Percentiles rank a stretch among this genome's conserved stretches.
phyloP scores from a whole-genome alignment of 2,113 vertebrate genomes.

The Dicaeum eximium region DNA sequence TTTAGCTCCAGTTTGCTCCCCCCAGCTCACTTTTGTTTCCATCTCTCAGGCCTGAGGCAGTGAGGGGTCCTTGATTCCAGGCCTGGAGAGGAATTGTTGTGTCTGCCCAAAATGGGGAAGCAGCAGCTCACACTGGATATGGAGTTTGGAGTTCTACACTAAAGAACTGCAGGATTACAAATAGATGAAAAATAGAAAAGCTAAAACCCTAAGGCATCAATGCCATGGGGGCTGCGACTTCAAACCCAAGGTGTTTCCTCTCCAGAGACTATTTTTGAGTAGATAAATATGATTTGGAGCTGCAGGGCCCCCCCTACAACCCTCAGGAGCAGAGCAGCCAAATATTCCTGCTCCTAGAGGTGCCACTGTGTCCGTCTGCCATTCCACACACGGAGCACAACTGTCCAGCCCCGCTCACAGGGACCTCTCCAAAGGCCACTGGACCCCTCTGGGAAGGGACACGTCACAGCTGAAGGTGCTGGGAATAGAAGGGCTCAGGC shows the following conservation, averaged over 20 bases:
- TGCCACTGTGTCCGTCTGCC: neutral
- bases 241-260: neutral
- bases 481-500: neutral
- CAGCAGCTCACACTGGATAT: neutral
- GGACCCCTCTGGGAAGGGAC: neutral
- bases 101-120: neutral
- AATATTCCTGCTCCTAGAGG: neutral
- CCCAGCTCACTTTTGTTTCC: neutral
- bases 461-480: neutral
- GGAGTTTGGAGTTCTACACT: neutral
- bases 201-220: neutral
- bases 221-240: neutral
- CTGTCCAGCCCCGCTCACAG: rapidly evolving
- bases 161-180: neutral
- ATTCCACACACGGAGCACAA: neutral
- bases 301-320: neutral
- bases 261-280: slow-evolving; percentile 15
- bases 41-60: neutral
- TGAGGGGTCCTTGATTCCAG: neutral
- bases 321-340: neutral
- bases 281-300: neutral
- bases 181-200: rapidly evolving
- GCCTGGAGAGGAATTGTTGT: neutral
- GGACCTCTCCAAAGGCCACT: neutral
- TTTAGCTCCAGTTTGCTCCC: neutral